Base-by-base conservation (phyloP, 2,797 vertebrate genomes). In the Cyprinella venusta region DNA sequence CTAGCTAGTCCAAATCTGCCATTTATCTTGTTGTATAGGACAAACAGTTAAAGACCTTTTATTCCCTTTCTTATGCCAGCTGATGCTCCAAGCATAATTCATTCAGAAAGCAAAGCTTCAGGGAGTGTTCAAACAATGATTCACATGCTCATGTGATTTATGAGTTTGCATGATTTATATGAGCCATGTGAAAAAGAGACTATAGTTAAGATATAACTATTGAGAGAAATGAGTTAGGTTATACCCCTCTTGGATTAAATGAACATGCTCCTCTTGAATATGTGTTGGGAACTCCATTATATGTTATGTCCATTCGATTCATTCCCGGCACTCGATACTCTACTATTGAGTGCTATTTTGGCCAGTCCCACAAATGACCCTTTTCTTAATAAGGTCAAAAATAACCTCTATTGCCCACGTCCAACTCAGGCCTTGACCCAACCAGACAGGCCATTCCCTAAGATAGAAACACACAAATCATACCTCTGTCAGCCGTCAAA, bases 391-490 rank as follows among this genome's bases (percentile, higher is more conserved):
- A 81, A 81, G 56, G 69, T 74, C 80, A 72, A 8, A 48, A 36
- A 26, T 64, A 80, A 48, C 76, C 77, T 74, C 65, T 50, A 80
- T 52, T 45, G 45, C 26, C 69, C 70, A 38, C 40, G 16, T 76
- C 70, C 70, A 75, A 50, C 70, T 72, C 71, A 64, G 74, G 87
- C 79, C 69, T 70, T 72, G 84, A 87, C 85, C 70, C 83, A 85
- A 87, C 84, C 87, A 63, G 80, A 86, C 21, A 56, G 59, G 40
- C 67, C 64, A 65, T 80, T 69, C 77, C 74, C 85, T 90, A 91
- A 90, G 86, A 93, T 91, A 91, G 93, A 78, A 91, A 87, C 90
- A 87, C 90, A 90, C 92, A 92, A 92, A 93, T 93, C 90, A 94
- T 78, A 77, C 64, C 54, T 90, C 89, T 93, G 91, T 92, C 88